A percentile compares a stretch with the other conserved stretches of the same genome.
These are phyloP conservation scores for Chionomys nivalis DNA, from an alignment of 2,113 vertebrate species.

Conservation along the genomic window DNA sequence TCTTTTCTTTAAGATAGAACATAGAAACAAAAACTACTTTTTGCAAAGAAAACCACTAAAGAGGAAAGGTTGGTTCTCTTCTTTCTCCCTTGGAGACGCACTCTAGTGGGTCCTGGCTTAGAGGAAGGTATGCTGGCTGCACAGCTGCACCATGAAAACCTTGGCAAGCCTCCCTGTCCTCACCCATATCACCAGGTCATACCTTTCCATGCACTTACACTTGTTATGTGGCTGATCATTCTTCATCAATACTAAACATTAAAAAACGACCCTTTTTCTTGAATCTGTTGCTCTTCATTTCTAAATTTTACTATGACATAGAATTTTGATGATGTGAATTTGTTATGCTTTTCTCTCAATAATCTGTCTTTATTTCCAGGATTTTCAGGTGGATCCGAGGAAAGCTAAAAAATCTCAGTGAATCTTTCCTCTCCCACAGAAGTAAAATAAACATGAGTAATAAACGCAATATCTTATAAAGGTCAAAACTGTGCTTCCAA, in stretches of 20 bases:
- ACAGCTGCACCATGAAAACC: neutral
- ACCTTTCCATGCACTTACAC: neutral
- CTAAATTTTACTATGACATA: neutral
- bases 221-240: neutral
- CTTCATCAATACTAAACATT: neutral
- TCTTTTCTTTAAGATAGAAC: neutral
- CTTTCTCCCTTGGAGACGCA: neutral
- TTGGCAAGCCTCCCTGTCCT: rapidly evolving
- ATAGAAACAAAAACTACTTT: neutral
- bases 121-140: neutral
- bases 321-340: neutral
- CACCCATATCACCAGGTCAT: neutral
- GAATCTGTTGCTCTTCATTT: neutral
- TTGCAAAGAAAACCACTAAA: neutral
- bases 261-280: neutral
- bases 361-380: neutral
- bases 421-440: neutral
- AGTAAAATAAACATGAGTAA: neutral
- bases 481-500: neutral
- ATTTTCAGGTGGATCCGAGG: neutral
- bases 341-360: neutral
- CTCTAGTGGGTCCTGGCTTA: neutral
- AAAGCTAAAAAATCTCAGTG: neutral
- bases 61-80: neutral
- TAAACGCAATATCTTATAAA: neutral